Conservation (phyloP, 2,888 invertebrate genomes). For the Masnerella sp. region DNA sequence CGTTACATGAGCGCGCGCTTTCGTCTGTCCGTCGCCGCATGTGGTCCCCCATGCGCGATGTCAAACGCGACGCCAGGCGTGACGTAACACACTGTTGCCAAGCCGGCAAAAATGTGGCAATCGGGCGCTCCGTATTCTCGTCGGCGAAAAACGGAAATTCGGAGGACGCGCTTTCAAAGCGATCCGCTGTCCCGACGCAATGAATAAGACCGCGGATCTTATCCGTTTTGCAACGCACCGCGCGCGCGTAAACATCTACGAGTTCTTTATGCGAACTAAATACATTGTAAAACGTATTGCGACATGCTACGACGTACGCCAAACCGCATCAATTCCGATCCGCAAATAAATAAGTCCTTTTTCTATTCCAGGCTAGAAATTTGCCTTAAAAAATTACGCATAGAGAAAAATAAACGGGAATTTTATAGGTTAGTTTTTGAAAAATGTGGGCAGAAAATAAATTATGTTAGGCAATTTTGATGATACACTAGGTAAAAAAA, state of each 20-base stretch:
- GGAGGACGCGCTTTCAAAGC: slow-evolving; percentile 14
- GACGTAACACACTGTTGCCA: slow-evolving; percentile 49
- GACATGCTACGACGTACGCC: neutral
- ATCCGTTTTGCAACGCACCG: slow-evolving; percentile 27
- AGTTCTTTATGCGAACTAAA: slow-evolving; percentile 32
- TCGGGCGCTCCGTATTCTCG: slow-evolving; percentile 36
- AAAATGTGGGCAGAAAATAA: no score
- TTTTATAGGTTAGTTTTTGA: no score
- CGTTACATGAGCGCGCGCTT: slow-evolving; percentile 25
- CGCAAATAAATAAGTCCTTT: no score
- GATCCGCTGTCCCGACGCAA: slow-evolving; percentile 20
- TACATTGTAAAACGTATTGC: slow-evolving; percentile 38
- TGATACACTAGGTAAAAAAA: no score
- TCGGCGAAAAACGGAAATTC: slow-evolving; percentile 30
- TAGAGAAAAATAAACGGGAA: no score
- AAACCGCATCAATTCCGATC: no score
- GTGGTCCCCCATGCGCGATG: slow-evolving; percentile 53
- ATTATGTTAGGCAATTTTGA: no score
- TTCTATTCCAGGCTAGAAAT: no score
- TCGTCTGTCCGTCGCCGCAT: slow-evolving; percentile 47
- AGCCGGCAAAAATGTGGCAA: slow-evolving; percentile 43
- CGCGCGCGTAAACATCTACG: slow-evolving; percentile 16
- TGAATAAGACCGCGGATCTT: slow-evolving; percentile 30
- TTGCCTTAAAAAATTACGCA: no score
- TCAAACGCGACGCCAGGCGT: slow-evolving; percentile 51